Base-by-base conservation (phyloP, 2,113 vertebrate genomes). In the Corvus hawaiiensis region DNA sequence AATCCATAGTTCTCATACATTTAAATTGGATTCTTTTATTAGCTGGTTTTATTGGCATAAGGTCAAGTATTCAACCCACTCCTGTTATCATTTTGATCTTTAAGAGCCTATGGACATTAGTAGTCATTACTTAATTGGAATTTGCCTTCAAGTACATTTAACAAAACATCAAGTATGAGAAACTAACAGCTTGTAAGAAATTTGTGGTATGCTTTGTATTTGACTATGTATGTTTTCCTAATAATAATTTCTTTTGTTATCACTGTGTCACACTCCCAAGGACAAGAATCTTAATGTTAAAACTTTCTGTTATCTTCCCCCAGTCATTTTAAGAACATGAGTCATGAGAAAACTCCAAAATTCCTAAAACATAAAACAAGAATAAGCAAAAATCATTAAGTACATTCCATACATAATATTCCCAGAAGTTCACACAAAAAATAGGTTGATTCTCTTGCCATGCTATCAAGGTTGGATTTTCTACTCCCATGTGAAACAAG, bases 61-160 rank as follows among this genome's bases (percentile, higher is more conserved):
- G 48, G 67, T 90, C 85, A 93, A 90, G 74, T 92, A 90, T 86
- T 77, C 82, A 77, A 32, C 39, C 33, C 44, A 37, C 59, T 92
- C 67, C 13, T 88, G 74, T 81, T 91, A 87, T 82, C 26, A 9
- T 87, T 84, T 85, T 91, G 44, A 74, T 83, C 78, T 93, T 73
- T 90, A 93, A 90, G 43, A 91, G 78, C 67, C 66, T 85, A 14
- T 3, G 6, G 72, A 73, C 48, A 84, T 88, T 80, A 69, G 43
- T 30, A 77, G 59, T 89, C 27, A 26, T 83, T 93, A 77, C 30
- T 67, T 92, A 90, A 77, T 71, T 87, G 89, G 89, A 95, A 95
- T 94, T 93, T 96, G 30, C 44, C 72, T 81, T 88, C 37, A 33
- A 88, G 59, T 73, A 24, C 16, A 10, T 74, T 84, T 84, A 90